Evolutionary conservation across 1,140 invertebrate species (phyloP).

Genomic region (Pseudomyrmex cubaensis): DNA sequence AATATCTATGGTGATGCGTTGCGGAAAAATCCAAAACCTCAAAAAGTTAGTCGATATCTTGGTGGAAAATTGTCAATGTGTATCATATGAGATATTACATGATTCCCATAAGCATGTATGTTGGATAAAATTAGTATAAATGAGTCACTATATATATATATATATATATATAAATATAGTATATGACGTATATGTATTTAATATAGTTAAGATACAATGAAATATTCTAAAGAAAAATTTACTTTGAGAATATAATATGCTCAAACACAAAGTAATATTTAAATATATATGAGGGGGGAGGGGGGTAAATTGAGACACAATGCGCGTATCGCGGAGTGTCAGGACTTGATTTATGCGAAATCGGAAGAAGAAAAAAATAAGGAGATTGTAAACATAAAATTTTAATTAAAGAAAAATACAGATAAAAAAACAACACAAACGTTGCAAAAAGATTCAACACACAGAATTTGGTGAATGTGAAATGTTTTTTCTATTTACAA

Average conservation of each 20-base stretch:
- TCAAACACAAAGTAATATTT: conserved; percentile 73
- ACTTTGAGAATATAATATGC: conserved; percentile 79
- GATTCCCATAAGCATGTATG: conserved; percentile 72
- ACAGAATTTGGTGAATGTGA: not conserved
- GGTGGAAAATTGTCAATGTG: conserved; percentile 78
- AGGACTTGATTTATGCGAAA: conserved; percentile 46
- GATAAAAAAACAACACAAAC: not conserved
- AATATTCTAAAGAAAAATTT: conserved; percentile 80
- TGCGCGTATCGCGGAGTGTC: conserved; percentile 61
- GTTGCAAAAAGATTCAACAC: conserved; percentile 18
- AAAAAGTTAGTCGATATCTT: conserved; percentile 66
- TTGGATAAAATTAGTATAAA: conserved; percentile 73
- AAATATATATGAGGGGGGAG: conserved; percentile 49
- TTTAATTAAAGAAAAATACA: not conserved
- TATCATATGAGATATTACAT: conserved; percentile 77
- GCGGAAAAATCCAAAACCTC: conserved; percentile 30
- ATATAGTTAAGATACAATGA: conserved; percentile 74
- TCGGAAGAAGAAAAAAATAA: not conserved
- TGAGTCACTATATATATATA: not conserved
- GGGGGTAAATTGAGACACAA: conserved; percentile 48
- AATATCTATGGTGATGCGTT: conserved; percentile 49
- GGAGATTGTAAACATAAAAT: conserved; percentile 17
- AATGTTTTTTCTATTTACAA: conserved; percentile 27
- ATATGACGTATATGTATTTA: conserved; percentile 68
- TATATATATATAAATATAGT: conserved; percentile 50